phyloP scores from a whole-genome alignment of 2,113 vertebrate species.

The Notarius lentiginosus region DNA sequence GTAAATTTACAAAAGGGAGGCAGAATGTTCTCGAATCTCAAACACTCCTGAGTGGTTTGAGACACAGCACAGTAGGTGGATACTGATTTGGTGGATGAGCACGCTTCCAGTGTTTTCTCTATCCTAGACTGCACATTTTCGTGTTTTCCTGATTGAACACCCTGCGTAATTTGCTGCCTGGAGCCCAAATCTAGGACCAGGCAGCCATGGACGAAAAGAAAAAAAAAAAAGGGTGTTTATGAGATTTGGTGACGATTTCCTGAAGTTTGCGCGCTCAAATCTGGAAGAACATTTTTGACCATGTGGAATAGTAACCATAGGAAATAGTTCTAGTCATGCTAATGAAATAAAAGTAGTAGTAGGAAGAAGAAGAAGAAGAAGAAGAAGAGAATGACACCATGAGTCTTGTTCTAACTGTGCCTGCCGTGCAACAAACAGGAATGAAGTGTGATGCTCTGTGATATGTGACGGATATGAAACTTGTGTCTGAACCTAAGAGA shows the following conservation, averaged over 20 bases:
- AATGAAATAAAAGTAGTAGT: not conserved
- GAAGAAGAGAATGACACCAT: not conserved
- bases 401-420: not conserved
- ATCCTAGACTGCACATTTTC: not conserved
- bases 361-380: not conserved
- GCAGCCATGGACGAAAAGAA: not conserved
- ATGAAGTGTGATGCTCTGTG: not conserved
- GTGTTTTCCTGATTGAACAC: not conserved
- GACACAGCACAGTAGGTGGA: constrained; percentile 35
- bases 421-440: constrained; percentile 2
- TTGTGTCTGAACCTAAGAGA: not conserved
- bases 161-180: not conserved
- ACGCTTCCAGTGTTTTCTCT: not conserved
- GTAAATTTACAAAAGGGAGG: constrained; percentile 69
- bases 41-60: constrained; percentile 47
- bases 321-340: not conserved
- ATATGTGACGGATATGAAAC: not conserved
- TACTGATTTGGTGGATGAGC: constrained; percentile 2
- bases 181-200: not conserved
- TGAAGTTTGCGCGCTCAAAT: constrained; percentile 56
- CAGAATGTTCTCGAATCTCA: constrained; percentile 68
- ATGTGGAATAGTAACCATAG: not conserved
- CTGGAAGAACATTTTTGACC: constrained; percentile 48
- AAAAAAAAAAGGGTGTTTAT: not conserved
- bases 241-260: constrained; percentile 22